Conservation (phyloP, 35 echinoderm and acorn worm species). For the Diadema setosum region DNA sequence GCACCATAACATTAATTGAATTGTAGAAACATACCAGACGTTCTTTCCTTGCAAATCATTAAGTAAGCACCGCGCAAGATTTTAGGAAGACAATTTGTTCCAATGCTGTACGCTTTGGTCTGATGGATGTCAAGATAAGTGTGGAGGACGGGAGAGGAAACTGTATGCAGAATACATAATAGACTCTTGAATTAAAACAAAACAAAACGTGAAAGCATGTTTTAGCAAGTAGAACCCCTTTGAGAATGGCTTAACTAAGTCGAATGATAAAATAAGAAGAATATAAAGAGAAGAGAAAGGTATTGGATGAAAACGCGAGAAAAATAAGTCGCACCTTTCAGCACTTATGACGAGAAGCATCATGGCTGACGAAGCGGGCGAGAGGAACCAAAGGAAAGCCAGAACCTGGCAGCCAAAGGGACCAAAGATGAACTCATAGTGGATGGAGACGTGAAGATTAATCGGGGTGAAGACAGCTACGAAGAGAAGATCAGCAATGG, state of each 20-base stretch:
- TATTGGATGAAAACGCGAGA: background rate
- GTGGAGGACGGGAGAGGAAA: background rate
- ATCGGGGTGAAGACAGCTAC: conserved; percentile 25
- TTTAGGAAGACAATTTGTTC: too few relatives aligned
- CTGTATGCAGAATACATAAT: background rate
- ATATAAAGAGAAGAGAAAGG: background rate
- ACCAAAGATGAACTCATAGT: background rate
- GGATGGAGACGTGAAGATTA: background rate
- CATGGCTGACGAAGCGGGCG: conserved; percentile 55
- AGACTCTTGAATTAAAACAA: background rate
- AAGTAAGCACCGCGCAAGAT: too few relatives aligned
- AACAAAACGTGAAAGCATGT: background rate
- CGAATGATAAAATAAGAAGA: background rate
- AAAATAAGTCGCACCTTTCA: conserved; percentile 71
- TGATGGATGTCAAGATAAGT: too few relatives aligned
- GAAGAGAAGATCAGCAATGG: conserved; percentile 47
- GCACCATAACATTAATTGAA: too few relatives aligned
- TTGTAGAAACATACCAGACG: too few relatives aligned
- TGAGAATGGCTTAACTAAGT: background rate
- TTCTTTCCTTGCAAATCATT: too few relatives aligned
- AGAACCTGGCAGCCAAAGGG: conserved; percentile 24
- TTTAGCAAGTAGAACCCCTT: background rate
- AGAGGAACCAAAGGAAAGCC: conserved; percentile 18
- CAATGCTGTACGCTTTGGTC: too few relatives aligned
- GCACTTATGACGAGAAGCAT: conserved; percentile 81